These are phyloP conservation scores for Macrotrachela quadricornifera DNA, from an alignment of 1,140 invertebrate genomes.

Conservation along the genomic window DNA sequence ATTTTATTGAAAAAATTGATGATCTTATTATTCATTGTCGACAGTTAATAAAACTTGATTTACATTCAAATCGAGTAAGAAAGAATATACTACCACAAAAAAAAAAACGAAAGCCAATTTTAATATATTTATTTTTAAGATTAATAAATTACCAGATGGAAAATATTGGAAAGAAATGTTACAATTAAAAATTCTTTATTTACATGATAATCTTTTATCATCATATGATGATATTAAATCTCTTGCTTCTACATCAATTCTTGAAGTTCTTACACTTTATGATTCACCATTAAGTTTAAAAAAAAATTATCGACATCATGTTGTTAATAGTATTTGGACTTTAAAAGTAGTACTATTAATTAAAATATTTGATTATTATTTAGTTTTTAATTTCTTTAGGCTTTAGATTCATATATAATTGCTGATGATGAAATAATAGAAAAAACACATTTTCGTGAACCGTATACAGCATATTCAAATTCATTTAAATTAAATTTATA, in stretches of 20 bases:
- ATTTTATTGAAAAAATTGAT: too few relatives aligned
- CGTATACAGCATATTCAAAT: constrained; percentile 13
- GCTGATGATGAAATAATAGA: constrained; percentile 31
- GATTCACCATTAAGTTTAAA: constrained; percentile 25
- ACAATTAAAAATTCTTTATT: constrained; percentile 19
- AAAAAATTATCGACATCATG: constrained; percentile 9
- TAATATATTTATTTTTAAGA: constrained; percentile 12
- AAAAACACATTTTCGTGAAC: constrained; percentile 21
- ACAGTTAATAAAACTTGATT: too few relatives aligned
- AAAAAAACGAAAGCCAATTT: too few relatives aligned
- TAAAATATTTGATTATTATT: neutral
- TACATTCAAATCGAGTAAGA: too few relatives aligned
- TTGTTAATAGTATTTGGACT: constrained; percentile 3
- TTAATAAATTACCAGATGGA: constrained; percentile 17
- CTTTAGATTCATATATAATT: constrained; percentile 22
- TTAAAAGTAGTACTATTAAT: neutral
- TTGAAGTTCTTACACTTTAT: constrained; percentile 20
- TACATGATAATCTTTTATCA: constrained; percentile 28
- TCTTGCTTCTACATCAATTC: constrained; percentile 15
- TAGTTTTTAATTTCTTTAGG: constrained; percentile 20
- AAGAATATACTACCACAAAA: too few relatives aligned
- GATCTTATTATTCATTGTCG: too few relatives aligned
- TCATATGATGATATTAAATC: constrained; percentile 20
- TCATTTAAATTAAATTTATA: too few relatives aligned
- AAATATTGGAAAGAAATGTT: constrained; percentile 21